These are phyloP conservation scores for Cheilosia vulpina DNA, from an alignment of 2,888 invertebrate genomes.

Conservation along the genomic window DNA sequence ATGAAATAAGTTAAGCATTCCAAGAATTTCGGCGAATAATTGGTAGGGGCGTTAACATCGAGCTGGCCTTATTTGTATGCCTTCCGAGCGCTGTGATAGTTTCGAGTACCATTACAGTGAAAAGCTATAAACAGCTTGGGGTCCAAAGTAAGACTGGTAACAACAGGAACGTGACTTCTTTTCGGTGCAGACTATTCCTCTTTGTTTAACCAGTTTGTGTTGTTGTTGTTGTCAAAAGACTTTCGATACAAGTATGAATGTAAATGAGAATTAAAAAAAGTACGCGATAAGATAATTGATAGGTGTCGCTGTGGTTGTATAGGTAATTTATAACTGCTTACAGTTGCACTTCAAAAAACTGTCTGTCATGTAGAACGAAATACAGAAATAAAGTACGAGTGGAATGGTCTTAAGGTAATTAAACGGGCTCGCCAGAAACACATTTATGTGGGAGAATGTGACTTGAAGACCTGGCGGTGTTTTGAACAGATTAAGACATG, in stretches of 20 bases:
- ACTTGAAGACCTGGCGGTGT: not conserved
- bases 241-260: not conserved
- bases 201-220: slow-evolving; percentile 8
- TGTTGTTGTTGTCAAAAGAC: slow-evolving; percentile 8
- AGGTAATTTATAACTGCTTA: slow-evolving; percentile 25
- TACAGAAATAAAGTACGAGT: too few species aligned
- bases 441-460: slow-evolving; percentile 12
- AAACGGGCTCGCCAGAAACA: not conserved
- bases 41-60: slow-evolving; percentile 55
- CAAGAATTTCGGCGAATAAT: slow-evolving; percentile 31
- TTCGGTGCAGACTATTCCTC: slow-evolving; percentile 13
- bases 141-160: slow-evolving; percentile 8
- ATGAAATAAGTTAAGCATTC: slow-evolving; percentile 17
- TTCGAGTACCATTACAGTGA: slow-evolving; percentile 46
- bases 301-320: slow-evolving; percentile 11
- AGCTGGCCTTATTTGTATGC: slow-evolving; percentile 61
- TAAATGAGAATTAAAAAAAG: slow-evolving; percentile 42
- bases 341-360: slow-evolving; percentile 45
- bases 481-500: slow-evolving; percentile 10
- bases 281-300: slow-evolving; percentile 56
- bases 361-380: slow-evolving; percentile 27
- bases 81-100: slow-evolving; percentile 40
- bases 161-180: slow-evolving; percentile 45
- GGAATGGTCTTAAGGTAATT: too few species aligned
- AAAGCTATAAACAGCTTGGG: slow-evolving; percentile 30